Percentiles rank a stretch among this genome's conserved stretches.
phyloP scores from a whole-genome alignment of 1,140 invertebrate species.

The Probaryconus sp. region DNA sequence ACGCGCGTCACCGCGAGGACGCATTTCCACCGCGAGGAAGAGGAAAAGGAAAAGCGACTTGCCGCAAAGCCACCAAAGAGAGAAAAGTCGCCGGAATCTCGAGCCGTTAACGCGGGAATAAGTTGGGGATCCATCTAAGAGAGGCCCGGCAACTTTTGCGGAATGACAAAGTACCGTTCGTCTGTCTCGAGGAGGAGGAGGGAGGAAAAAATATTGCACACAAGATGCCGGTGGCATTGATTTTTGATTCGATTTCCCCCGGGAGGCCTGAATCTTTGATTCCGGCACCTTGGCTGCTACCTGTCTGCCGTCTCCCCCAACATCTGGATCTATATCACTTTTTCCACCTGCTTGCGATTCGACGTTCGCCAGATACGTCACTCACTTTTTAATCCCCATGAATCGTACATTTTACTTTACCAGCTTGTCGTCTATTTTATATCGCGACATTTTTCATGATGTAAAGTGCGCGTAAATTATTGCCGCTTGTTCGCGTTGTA shows the following conservation, averaged over 20 bases:
- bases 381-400: constrained; percentile 56
- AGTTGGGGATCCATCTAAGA: constrained; percentile 18
- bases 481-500: constrained; percentile 38
- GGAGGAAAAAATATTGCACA: too few relatives aligned
- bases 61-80: constrained; percentile 13
- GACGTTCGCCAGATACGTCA: constrained; percentile 38
- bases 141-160: constrained; percentile 10
- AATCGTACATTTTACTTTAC: constrained; percentile 54
- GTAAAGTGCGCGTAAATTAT: constrained; percentile 60
- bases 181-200: too few relatives aligned
- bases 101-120: constrained; percentile 15
- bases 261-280: constrained; percentile 55
- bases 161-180: too few relatives aligned
- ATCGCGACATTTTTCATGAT: constrained; percentile 56
- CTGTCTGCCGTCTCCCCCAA: not conserved
- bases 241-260: constrained; percentile 60
- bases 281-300: constrained; percentile 18
- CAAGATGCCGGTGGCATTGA: constrained; percentile 44
- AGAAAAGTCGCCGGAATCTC: constrained; percentile 30
- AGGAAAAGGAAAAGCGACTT: constrained; percentile 37
- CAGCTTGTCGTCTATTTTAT: constrained; percentile 40
- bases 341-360: constrained; percentile 20
- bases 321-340: constrained; percentile 1
- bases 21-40: constrained; percentile 1
- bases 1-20: constrained; percentile 33